Percentiles rank a stretch among this genome's conserved stretches.
phyloP scores from a whole-genome alignment of 2,797 vertebrate species.

The Neosalanx taihuensis region DNA sequence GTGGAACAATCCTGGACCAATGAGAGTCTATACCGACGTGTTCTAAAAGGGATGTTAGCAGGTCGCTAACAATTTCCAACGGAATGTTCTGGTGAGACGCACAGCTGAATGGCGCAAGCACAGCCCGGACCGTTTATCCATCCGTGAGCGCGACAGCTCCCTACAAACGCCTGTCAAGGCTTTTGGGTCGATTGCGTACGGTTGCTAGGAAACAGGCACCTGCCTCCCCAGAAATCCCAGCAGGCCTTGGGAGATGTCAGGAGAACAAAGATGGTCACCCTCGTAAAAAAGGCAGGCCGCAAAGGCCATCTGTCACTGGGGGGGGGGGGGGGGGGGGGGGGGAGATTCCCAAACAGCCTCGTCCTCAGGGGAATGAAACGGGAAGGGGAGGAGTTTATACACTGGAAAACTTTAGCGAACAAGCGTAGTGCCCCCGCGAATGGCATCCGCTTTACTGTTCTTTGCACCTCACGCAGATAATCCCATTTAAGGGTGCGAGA shows the following conservation, averaged over 20 bases:
- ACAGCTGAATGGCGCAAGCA: constrained; percentile 14
- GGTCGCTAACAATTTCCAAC: background rate
- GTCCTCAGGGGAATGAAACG: constrained; percentile 22
- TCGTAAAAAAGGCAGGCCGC: constrained; percentile 47
- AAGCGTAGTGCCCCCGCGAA: background rate
- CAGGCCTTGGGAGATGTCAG: constrained; percentile 53
- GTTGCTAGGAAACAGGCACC: constrained; percentile 78
- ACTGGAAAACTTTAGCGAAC: background rate
- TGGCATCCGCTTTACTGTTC: background rate
- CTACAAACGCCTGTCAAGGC: constrained; percentile 45
- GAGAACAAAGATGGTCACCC: constrained; percentile 73
- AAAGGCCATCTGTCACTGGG: constrained; percentile 54
- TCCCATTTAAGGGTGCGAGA: background rate
- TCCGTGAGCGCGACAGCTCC: constrained; percentile 36
- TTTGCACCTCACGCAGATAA: background rate
- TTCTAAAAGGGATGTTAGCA: background rate
- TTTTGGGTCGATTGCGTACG: constrained; percentile 44
- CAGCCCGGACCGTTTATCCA: constrained; percentile 34
- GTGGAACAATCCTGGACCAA: no score
- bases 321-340: constrained; percentile 10
- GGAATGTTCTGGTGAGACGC: background rate
- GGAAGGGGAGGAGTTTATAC: background rate
- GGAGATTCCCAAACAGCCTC: constrained; percentile 39
- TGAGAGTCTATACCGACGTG: no score
- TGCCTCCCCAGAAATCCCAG: constrained; percentile 57